Percentiles rank a stretch among this genome's conserved stretches.
Evolutionary conservation across 2,113 vertebrate species (phyloP).

Genomic region (Malurus melanocephalus): DNA sequence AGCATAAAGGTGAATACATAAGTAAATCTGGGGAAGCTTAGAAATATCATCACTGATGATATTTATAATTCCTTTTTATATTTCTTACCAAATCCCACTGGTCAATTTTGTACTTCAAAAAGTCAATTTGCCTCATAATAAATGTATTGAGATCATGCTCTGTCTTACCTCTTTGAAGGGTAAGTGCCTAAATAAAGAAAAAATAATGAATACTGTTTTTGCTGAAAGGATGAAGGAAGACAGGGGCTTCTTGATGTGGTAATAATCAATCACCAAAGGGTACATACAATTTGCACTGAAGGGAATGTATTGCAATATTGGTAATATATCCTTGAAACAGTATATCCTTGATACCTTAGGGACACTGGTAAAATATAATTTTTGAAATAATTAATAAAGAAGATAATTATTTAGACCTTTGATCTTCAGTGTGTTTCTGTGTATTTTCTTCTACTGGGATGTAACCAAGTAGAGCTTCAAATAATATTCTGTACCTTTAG

Average conservation of each 20-base stretch:
- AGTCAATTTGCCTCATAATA: background rate
- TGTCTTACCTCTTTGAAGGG: background rate
- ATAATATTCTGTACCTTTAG: background rate
- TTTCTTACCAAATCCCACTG: background rate
- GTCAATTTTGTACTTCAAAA: conserved; percentile 19
- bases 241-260: background rate
- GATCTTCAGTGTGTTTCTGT: background rate
- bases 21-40: background rate
- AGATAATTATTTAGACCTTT: background rate
- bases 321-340: background rate
- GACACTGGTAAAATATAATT: background rate
- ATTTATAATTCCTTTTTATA: background rate
- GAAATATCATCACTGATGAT: background rate
- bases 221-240: background rate
- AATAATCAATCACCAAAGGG: background rate
- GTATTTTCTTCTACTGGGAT: background rate
- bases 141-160: background rate
- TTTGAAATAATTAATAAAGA: background rate
- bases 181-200: background rate
- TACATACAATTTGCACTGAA: background rate
- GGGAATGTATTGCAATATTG: background rate
- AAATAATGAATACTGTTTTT: background rate
- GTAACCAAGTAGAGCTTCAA: background rate
- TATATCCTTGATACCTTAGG: background rate
- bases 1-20: background rate